Conservation (phyloP, 2,113 vertebrate genomes). For the Protobothrops flavoviridis region DNA sequence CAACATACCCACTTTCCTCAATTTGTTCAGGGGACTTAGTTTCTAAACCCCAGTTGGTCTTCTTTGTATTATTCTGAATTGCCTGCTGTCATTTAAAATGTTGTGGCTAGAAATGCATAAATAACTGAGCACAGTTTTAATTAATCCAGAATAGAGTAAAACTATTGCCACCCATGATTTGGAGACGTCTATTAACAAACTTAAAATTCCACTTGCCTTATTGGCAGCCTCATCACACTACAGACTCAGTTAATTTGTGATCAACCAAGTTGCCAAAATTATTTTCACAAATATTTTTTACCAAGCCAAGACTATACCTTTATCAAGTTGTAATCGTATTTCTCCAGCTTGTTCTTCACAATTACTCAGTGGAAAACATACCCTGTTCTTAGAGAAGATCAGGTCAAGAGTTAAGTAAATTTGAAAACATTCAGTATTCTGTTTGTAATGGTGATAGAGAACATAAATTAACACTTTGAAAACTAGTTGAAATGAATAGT, state of each 20-base stretch:
- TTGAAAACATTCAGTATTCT: not conserved
- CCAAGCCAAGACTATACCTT: not conserved
- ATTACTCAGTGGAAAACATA: not conserved
- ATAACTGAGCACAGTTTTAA: not conserved
- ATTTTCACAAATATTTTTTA: not conserved
- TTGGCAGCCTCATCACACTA: not conserved
- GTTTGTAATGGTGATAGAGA: not conserved
- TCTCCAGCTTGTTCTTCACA: not conserved
- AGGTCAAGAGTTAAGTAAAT: not conserved
- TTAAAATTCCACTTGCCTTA: not conserved
- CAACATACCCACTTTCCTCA: not conserved
- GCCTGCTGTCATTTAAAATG: not conserved
- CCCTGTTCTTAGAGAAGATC: not conserved
- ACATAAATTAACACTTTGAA: not conserved
- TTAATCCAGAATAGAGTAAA: not conserved
- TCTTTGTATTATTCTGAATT: not conserved
- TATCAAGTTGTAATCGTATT: not conserved
- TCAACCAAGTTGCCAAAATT: not conserved
- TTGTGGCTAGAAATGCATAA: not conserved
- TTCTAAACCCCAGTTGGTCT: not conserved
- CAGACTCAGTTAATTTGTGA: not conserved
- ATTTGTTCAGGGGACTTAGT: not conserved
- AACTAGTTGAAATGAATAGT: not conserved
- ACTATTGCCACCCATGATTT: not conserved
- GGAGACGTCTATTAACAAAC: not conserved